A percentile compares a stretch with the other conserved stretches of the same genome.
These are phyloP conservation scores for Sturmia bella DNA, from an alignment of 2,888 invertebrate genomes.

Conservation along the genomic window DNA sequence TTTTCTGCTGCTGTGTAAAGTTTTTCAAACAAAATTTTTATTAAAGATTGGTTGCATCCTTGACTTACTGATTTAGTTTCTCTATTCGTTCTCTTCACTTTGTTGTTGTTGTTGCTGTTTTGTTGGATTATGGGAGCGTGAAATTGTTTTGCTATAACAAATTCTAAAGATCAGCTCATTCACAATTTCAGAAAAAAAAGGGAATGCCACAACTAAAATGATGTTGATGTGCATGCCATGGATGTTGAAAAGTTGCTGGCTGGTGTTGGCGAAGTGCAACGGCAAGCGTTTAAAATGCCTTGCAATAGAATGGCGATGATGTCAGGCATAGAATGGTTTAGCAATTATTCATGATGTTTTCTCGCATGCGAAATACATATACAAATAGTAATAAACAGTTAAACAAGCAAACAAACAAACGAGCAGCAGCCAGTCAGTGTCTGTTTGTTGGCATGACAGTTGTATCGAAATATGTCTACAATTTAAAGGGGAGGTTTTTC, in stretches of 20 bases:
- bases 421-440: constrained; percentile 2
- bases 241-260: constrained; percentile 10
- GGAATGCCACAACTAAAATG: neutral
- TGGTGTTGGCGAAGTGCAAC: constrained; percentile 16
- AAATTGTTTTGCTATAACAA: constrained; percentile 69
- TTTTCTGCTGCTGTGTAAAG: neutral
- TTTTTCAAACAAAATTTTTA: constrained; percentile 40
- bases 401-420: constrained; percentile 16
- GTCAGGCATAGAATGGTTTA: constrained; percentile 24
- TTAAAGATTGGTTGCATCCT: constrained; percentile 56
- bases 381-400: constrained; percentile 26
- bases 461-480: constrained; percentile 7
- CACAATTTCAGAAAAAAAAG: constrained; percentile 20
- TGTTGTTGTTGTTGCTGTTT: constrained; percentile 54
- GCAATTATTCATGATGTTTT: constrained; percentile 20
- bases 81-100: constrained; percentile 19
- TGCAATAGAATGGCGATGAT: constrained; percentile 4
- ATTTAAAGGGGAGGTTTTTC: neutral
- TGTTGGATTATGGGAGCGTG: constrained; percentile 69
- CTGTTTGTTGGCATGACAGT: constrained; percentile 3
- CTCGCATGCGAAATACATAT: constrained; percentile 15
- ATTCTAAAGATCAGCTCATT: constrained; percentile 64
- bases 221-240: constrained; percentile 51
- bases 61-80: constrained; percentile 61
- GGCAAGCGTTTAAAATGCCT: constrained; percentile 10